phyloP scores from a whole-genome alignment of 2,888 invertebrate species.

The Tipula helvola region DNA sequence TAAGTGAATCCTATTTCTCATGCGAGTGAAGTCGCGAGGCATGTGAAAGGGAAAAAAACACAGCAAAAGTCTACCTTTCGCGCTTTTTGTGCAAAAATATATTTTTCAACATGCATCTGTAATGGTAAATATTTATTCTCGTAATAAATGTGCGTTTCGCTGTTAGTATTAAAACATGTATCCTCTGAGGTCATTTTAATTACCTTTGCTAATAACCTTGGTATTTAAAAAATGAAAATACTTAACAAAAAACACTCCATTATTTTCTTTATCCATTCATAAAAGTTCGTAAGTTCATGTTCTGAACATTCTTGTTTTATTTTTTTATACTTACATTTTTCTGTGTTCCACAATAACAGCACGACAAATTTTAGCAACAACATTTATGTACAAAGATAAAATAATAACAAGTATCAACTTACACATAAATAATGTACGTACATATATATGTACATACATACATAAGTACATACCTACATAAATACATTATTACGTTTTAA shows the following conservation, averaged over 20 bases:
- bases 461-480: background rate
- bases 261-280: background rate
- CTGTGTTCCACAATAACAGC: background rate
- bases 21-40: no score
- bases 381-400: background rate
- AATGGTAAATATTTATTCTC: no score
- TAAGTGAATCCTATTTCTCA: no score
- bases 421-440: background rate
- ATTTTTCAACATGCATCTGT: no score
- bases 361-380: background rate
- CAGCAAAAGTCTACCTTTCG: no score
- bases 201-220: background rate
- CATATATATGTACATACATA: background rate
- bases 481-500: background rate
- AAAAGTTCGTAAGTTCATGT: background rate
- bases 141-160: no score
- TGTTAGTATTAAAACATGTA: no score
- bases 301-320: background rate
- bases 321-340: background rate
- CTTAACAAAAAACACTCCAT: background rate
- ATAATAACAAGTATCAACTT: background rate
- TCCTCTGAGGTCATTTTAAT: background rate
- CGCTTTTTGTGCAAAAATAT: no score
- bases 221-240: background rate
- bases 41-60: no score